phyloP scores from a whole-genome alignment of 2,113 vertebrate genomes.

The Gasterosteus nipponicus region DNA sequence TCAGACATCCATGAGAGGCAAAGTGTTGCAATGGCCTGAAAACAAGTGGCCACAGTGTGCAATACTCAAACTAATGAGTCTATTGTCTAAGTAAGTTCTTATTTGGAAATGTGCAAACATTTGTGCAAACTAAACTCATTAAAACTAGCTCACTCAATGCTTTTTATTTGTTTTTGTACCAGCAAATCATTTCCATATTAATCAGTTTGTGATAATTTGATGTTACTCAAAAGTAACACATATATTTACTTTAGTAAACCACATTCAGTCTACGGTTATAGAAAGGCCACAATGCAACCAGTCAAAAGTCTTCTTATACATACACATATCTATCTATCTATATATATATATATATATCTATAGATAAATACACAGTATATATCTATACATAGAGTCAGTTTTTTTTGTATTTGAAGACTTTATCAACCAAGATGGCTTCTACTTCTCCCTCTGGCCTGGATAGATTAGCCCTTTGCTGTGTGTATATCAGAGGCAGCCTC shows the following conservation, averaged over 20 bases:
- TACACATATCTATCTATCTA: neutral
- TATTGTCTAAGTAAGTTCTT: constrained; percentile 28
- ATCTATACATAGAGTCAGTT: no score
- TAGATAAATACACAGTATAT: no score
- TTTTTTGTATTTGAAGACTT: neutral
- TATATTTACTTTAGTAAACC: neutral
- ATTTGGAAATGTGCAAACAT: neutral
- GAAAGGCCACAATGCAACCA: neutral
- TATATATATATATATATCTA: neutral
- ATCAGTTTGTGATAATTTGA: neutral
- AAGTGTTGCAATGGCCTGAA: constrained; percentile 36
- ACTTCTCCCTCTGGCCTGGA: neutral
- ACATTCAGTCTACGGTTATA: neutral
- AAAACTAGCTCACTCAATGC: neutral
- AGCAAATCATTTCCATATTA: neutral
- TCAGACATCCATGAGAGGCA: constrained; percentile 52
- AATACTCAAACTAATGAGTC: constrained; percentile 27
- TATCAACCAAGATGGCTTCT: neutral
- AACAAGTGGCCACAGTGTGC: constrained; percentile 46
- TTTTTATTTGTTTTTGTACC: neutral
- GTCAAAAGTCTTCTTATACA: no score
- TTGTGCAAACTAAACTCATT: neutral
- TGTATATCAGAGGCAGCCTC: neutral
- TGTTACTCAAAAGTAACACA: neutral
- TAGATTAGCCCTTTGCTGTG: neutral